These are phyloP conservation scores for Apostichopus californicus DNA, from an alignment of 35 echinoderm and acorn worm species.

Conservation along the genomic window DNA sequence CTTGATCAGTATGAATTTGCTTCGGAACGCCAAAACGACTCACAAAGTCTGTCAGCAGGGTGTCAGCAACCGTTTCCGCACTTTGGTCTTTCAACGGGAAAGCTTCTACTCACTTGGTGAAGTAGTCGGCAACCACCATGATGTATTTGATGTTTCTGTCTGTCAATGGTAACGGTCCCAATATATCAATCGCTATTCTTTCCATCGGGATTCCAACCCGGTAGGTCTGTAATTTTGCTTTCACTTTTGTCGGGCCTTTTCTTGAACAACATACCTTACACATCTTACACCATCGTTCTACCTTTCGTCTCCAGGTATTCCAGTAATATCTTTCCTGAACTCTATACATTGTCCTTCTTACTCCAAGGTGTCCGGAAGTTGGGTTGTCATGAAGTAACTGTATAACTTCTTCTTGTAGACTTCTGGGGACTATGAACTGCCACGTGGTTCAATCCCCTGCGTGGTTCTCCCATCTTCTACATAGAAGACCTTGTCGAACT, in stretches of 20 bases:
- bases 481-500: too few species aligned
- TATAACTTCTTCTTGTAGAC: not conserved
- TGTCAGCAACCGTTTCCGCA: slow-evolving; percentile 55
- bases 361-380: slow-evolving; percentile 37
- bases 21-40: slow-evolving; percentile 24
- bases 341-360: slow-evolving; percentile 38
- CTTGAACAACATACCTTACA: slow-evolving; percentile 19
- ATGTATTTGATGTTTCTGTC: slow-evolving; percentile 48
- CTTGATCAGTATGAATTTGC: slow-evolving; percentile 57
- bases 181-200: slow-evolving; percentile 63
- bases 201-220: slow-evolving; percentile 55
- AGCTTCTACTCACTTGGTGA: slow-evolving; percentile 51
- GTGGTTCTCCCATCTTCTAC: not conserved
- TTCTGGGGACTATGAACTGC: slow-evolving; percentile 46
- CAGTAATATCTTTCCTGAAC: slow-evolving; percentile 46
- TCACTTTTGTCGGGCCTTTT: not conserved
- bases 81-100: slow-evolving; percentile 51
- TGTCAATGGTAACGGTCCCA: slow-evolving; percentile 5
- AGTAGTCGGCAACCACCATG: slow-evolving; percentile 55
- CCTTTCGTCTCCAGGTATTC: slow-evolving; percentile 14
- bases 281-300: not conserved
- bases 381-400: slow-evolving; percentile 30
- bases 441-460: slow-evolving; percentile 31
- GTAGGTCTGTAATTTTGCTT: not conserved
- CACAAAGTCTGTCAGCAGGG: slow-evolving; percentile 29